phyloP scores from a whole-genome alignment of 2,797 vertebrate genomes.

The Vespertilio murinus region DNA sequence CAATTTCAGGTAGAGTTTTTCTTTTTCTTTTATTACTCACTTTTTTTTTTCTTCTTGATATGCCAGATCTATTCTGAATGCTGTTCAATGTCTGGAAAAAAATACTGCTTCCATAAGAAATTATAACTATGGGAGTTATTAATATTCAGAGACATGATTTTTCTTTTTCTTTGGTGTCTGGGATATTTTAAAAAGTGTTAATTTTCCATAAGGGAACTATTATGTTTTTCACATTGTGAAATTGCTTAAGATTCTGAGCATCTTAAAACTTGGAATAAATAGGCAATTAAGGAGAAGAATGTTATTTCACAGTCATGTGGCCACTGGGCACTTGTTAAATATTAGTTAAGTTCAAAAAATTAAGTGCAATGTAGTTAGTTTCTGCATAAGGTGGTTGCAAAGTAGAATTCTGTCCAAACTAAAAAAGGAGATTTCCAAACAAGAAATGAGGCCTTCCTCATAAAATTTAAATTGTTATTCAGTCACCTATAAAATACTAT shows the following conservation, averaged over 20 bases:
- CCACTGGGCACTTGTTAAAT: slow-evolving; percentile 38
- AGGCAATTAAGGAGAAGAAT: slow-evolving; percentile 24
- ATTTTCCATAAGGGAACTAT: slow-evolving; percentile 45
- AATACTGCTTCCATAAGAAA: background rate
- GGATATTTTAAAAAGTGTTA: slow-evolving; percentile 38
- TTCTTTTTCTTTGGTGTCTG: slow-evolving; percentile 39
- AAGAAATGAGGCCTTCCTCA: background rate
- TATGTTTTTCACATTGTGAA: slow-evolving; percentile 41
- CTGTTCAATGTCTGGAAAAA: slow-evolving; percentile 2
- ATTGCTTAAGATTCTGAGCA: slow-evolving; percentile 37
- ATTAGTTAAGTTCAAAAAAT: slow-evolving; percentile 54
- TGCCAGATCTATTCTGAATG: background rate
- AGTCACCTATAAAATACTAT: background rate
- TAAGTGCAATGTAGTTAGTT: slow-evolving; percentile 49
- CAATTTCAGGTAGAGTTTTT: background rate
- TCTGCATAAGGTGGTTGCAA: background rate
- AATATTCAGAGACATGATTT: slow-evolving; percentile 38
- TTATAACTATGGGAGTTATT: background rate
- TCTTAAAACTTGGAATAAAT: slow-evolving; percentile 41
- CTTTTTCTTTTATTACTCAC: background rate
- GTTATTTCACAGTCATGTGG: background rate
- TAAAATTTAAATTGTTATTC: background rate
- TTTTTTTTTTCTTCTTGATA: background rate
- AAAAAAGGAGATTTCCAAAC: background rate
- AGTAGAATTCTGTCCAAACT: background rate